Evolutionary conservation across 2,797 vertebrate species (phyloP).

Genomic region (Mionectes olivaceus): DNA sequence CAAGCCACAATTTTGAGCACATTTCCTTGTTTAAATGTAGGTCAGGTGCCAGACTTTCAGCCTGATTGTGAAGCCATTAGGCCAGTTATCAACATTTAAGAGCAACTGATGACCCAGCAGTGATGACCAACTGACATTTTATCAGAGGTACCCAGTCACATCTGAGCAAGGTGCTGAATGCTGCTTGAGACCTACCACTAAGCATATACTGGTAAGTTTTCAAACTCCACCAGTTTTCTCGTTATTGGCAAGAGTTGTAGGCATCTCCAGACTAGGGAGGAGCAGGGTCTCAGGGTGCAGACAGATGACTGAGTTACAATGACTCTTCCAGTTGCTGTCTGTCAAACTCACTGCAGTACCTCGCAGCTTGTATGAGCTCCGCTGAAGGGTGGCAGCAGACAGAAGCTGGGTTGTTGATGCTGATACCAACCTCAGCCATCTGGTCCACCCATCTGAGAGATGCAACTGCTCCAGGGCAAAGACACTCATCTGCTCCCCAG

Average conservation of each 20-base stretch:
- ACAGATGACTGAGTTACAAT: not conserved
- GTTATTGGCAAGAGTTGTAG: not conserved
- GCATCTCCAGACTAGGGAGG: not conserved
- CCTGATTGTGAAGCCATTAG: not conserved
- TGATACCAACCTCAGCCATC: constrained; percentile 6
- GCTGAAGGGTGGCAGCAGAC: not conserved
- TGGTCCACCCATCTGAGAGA: not conserved
- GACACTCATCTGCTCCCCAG: not conserved
- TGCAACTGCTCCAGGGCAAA: not conserved
- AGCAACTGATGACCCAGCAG: not conserved
- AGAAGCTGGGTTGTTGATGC: not conserved
- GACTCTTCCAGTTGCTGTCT: not conserved
- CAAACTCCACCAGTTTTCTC: not conserved
- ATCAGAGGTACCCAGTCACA: accelerated
- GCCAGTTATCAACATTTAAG: not conserved
- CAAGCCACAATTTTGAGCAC: not conserved
- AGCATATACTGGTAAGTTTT: not conserved
- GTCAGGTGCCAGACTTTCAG: not conserved
- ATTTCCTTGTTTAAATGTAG: not conserved
- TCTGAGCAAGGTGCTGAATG: accelerated
- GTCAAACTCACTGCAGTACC: not conserved
- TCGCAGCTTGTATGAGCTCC: not conserved
- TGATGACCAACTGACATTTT: accelerated
- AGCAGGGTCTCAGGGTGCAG: not conserved
- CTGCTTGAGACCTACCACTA: not conserved